These are phyloP conservation scores for Tetropium fuscum DNA, from an alignment of 2,888 invertebrate species.

Conservation along the genomic window DNA sequence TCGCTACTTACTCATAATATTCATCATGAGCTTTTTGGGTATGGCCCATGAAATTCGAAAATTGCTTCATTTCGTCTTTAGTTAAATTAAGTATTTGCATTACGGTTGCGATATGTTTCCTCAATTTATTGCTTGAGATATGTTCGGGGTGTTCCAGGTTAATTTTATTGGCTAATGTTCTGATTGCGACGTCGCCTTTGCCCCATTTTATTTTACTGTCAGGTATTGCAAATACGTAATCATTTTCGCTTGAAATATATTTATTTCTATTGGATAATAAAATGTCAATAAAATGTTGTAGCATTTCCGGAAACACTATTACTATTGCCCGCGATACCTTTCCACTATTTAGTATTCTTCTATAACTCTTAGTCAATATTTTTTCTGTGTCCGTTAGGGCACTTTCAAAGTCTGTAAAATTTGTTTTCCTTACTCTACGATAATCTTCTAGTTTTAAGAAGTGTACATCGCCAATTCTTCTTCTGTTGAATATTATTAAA, in stretches of 20 bases:
- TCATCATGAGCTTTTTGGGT: not conserved
- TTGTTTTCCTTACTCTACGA: not conserved
- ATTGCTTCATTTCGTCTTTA: not conserved
- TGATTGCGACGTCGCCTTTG: conserved; percentile 2
- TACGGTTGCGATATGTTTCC: conserved; percentile 2
- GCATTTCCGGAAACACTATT: not conserved
- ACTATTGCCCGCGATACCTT: conserved; percentile 8
- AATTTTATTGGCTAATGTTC: not conserved
- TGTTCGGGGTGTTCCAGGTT: not conserved
- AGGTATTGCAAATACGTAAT: conserved; percentile 11
- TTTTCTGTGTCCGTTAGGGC: not conserved
- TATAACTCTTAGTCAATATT: conserved; percentile 1
- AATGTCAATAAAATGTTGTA: not conserved
- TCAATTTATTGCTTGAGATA: not conserved
- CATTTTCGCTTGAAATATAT: conserved; percentile 7
- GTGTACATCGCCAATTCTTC: conserved; percentile 29
- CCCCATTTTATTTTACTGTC: conserved; percentile 7
- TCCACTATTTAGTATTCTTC: conserved; percentile 2
- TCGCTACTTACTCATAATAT: conserved; percentile 9
- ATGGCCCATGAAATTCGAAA: conserved; percentile 1
- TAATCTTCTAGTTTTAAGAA: conserved; percentile 11
- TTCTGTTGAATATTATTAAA: conserved; percentile 37
- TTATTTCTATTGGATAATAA: conserved; percentile 4
- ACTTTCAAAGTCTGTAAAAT: conserved; percentile 5
- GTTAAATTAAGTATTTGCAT: conserved; percentile 3